phyloP scores from a whole-genome alignment of 2,113 vertebrate genomes.

The Podarcis cretensis region DNA sequence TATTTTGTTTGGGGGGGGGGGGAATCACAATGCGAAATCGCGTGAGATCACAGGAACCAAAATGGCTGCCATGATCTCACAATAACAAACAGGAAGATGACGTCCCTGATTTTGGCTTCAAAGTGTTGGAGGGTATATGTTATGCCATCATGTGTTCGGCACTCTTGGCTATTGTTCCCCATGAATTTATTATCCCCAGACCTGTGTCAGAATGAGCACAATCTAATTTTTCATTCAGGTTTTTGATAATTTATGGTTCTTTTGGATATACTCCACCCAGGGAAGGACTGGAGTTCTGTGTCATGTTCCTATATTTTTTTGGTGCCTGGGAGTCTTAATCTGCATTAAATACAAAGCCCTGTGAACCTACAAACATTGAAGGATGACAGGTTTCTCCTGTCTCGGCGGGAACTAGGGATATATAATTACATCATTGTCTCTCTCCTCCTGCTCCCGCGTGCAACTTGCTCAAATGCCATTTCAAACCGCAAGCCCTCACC shows the following conservation, averaged over 20 bases:
- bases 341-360: accelerated
- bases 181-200: neutral
- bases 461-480: conserved; percentile 94
- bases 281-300: neutral
- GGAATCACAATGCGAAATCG: no score
- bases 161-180: neutral
- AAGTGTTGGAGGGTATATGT: no score
- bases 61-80: neutral
- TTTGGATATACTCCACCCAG: neutral
- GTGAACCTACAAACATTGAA: conserved; percentile 48
- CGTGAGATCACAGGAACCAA: neutral
- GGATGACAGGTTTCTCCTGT: conserved; percentile 61
- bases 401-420: conserved; percentile 64
- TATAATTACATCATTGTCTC: conserved; percentile 90
- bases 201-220: neutral
- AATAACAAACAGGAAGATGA: no score
- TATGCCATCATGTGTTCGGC: no score
- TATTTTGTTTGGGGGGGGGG: no score
- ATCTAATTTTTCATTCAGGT: neutral
- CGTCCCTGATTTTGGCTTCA: no score
- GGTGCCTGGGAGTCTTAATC: conserved; percentile 30
- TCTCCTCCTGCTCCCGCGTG: conserved; percentile 85
- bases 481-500: conserved; percentile 74
- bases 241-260: neutral
- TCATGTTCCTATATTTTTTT: neutral